A percentile compares a stretch with the other conserved stretches of the same genome.
These are phyloP conservation scores for Rhincodon typus DNA, from an alignment of 2,797 vertebrate species.

Conservation along the genomic window DNA sequence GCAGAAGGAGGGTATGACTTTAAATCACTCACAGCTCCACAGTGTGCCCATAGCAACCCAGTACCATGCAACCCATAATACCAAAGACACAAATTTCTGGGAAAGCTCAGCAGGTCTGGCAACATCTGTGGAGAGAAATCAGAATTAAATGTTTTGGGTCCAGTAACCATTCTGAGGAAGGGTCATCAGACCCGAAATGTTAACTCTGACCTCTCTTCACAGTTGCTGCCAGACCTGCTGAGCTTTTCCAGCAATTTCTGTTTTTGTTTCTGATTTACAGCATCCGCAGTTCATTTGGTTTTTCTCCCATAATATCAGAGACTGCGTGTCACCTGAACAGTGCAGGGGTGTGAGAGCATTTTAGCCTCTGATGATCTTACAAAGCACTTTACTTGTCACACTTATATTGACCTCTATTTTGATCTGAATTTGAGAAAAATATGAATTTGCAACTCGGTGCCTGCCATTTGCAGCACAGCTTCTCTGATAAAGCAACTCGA, in stretches of 20 bases:
- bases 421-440: neutral
- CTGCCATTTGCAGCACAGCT: neutral
- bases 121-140: no score
- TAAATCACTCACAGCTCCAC: neutral
- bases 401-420: neutral
- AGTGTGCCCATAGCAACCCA: neutral
- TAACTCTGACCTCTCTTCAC: no score
- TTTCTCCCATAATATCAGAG: neutral
- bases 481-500: neutral
- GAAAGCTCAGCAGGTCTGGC: no score
- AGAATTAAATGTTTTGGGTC: no score
- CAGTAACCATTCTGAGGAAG: no score
- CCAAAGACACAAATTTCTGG: no score
- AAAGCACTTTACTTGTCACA: neutral
- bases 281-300: no score
- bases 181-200: no score
- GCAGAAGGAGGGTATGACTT: slow-evolving; percentile 83
- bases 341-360: neutral
- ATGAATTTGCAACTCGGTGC: neutral
- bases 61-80: neutral
- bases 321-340: neutral
- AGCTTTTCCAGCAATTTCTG: no score
- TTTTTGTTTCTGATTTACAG: no score
- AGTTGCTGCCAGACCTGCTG: no score
- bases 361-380: neutral